A percentile compares a stretch with the other conserved stretches of the same genome.
Conservation (phyloP, 2,888 invertebrate genomes). For the Drosophila falleni region DNA sequence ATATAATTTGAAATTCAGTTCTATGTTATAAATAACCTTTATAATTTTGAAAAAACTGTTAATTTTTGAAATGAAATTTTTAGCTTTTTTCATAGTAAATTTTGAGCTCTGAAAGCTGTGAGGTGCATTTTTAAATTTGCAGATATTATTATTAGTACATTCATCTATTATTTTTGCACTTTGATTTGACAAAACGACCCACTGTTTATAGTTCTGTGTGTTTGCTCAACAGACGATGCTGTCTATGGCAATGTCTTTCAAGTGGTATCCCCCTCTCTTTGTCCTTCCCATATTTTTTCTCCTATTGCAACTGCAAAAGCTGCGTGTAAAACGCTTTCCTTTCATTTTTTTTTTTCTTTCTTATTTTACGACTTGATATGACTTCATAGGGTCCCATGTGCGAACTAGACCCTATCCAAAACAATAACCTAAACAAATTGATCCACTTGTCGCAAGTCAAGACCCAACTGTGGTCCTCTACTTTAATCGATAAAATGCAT, state of each 20-base stretch:
- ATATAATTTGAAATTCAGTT: too few relatives aligned
- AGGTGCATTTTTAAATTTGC: too few relatives aligned
- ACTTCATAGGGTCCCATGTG: conserved; percentile 33
- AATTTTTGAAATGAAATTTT: too few relatives aligned
- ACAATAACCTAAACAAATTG: conserved; percentile 64
- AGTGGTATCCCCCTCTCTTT: neutral
- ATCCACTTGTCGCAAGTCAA: conserved; percentile 65
- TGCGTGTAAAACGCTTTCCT: neutral
- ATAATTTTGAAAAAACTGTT: too few relatives aligned
- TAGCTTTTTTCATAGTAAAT: too few relatives aligned
- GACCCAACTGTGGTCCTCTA: conserved; percentile 22
- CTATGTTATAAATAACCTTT: too few relatives aligned
- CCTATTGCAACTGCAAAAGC: conserved; percentile 22
- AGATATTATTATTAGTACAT: too few relatives aligned
- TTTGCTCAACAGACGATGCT: conserved; percentile 26
- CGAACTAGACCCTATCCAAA: conserved; percentile 16
- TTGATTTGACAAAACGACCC: neutral
- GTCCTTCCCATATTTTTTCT: neutral
- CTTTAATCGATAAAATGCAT: conserved; percentile 27
- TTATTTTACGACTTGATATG: conserved; percentile 16
- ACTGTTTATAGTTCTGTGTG: conserved; percentile 34
- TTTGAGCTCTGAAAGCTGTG: too few relatives aligned
- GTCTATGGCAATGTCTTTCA: conserved; percentile 41
- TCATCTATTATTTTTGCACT: too few relatives aligned
- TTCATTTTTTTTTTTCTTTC: neutral